phyloP scores from a whole-genome alignment of 2,797 vertebrate species.

The Acanthopagrus latus region DNA sequence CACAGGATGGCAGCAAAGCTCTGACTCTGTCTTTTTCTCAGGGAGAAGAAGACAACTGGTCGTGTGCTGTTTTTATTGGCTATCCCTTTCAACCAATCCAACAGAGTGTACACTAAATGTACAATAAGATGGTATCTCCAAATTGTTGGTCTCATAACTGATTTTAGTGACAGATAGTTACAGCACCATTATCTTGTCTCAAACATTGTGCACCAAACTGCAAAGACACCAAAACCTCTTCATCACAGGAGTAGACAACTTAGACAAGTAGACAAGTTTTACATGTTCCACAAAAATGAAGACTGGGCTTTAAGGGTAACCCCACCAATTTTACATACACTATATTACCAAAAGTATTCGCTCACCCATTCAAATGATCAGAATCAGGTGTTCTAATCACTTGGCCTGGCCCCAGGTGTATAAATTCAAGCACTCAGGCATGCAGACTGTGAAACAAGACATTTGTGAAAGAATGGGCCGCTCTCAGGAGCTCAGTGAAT shows the following conservation, averaged over 20 bases:
- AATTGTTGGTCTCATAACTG: not conserved
- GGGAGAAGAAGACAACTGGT: constrained; percentile 11
- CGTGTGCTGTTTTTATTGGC: not conserved
- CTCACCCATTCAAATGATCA: too few relatives aligned
- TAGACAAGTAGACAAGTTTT: not conserved
- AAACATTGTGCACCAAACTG: too few relatives aligned
- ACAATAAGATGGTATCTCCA: not conserved
- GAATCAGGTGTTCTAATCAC: too few relatives aligned
- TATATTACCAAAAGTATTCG: too few relatives aligned
- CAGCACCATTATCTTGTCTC: not conserved
- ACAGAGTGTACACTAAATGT: not conserved
- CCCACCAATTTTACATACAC: too few relatives aligned
- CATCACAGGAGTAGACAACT: not conserved
- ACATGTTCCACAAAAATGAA: not conserved
- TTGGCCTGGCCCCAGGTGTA: too few relatives aligned
- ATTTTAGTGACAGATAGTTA: not conserved
- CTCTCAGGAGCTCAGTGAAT: too few relatives aligned
- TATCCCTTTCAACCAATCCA: not conserved
- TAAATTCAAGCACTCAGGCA: too few relatives aligned
- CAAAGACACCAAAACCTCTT: not conserved
- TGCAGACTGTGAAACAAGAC: too few relatives aligned
- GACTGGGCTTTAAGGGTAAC: not conserved
- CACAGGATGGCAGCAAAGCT: constrained; percentile 48
- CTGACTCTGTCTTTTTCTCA: not conserved
- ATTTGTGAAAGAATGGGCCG: too few relatives aligned